Conservation (phyloP, 2,113 vertebrate genomes). For the Aramus guarauna region DNA sequence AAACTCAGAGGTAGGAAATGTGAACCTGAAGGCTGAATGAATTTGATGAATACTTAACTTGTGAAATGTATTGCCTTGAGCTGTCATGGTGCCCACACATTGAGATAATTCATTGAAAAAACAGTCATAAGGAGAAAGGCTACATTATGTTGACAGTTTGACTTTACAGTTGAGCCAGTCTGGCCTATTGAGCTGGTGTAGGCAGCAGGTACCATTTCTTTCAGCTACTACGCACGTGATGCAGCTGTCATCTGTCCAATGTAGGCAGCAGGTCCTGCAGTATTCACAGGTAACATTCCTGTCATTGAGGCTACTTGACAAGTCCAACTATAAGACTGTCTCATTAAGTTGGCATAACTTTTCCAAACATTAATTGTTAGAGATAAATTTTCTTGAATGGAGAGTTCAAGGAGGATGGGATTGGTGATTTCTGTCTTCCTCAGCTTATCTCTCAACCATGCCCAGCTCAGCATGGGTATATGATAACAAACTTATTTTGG, state of each 20-base stretch:
- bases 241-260: not conserved
- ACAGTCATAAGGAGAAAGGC: not conserved
- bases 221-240: not conserved
- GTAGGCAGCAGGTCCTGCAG: not conserved
- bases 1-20: not conserved
- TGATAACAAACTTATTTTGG: not conserved
- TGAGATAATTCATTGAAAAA: not conserved
- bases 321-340: not conserved
- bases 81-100: not conserved
- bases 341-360: not conserved
- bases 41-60: not conserved
- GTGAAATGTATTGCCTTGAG: not conserved
- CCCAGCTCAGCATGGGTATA: not conserved
- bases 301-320: not conserved
- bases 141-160: not conserved
- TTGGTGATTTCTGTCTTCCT: not conserved
- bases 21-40: not conserved
- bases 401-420: not conserved
- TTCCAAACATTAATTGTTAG: not conserved
- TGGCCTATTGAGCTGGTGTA: not conserved
- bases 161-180: not conserved
- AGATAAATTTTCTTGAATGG: not conserved
- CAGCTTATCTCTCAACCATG: not conserved
- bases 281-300: not conserved
- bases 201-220: not conserved